These are phyloP conservation scores for Probosciger aterrimus DNA, from an alignment of 2,113 vertebrate genomes.

Conservation along the genomic window DNA sequence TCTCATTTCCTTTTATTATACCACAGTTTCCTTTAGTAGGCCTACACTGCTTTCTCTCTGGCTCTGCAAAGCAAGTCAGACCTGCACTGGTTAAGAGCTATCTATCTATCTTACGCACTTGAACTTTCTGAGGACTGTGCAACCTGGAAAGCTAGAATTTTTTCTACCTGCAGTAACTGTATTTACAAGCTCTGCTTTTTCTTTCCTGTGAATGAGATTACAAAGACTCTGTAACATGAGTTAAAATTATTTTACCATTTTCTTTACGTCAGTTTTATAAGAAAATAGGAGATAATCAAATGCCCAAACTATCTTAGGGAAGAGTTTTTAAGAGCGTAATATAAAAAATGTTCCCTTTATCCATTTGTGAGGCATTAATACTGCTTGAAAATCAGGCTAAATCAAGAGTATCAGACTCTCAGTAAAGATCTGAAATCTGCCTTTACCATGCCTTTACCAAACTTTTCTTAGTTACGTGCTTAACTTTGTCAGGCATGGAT, in stretches of 20 bases:
- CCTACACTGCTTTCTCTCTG: neutral
- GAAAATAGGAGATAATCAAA: neutral
- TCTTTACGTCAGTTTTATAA: neutral
- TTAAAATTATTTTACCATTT: neutral
- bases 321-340: neutral
- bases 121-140: rapidly evolving
- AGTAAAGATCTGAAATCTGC: neutral
- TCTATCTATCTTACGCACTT: neutral
- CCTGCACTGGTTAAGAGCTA: neutral
- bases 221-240: neutral
- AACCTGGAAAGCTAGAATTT: neutral
- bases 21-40: neutral
- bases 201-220: neutral
- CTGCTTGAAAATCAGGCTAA: neutral
- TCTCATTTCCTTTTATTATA: neutral
- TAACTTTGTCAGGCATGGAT: neutral
- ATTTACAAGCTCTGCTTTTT: neutral
- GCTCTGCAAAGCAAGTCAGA: neutral
- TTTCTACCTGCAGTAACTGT: neutral
- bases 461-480: neutral
- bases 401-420: neutral
- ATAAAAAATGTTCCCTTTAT: neutral
- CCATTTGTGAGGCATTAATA: neutral
- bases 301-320: neutral
- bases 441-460: neutral